Conservation (phyloP, 2,113 vertebrate genomes). For the Hippocampus guttulatus region DNA sequence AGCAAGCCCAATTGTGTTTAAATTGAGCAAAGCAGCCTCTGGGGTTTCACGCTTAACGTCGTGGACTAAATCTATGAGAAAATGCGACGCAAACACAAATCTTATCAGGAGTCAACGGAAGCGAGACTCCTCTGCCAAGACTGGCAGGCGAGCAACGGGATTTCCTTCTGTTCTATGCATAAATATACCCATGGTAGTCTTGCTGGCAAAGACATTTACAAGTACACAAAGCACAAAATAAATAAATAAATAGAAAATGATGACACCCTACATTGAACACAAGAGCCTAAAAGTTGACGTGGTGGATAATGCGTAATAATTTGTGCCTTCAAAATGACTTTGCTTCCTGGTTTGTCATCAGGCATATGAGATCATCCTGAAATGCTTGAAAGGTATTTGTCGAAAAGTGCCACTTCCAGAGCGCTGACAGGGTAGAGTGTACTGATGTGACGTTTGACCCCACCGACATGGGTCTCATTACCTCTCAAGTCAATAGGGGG, state of each 20-base stretch:
- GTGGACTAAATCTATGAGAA: not conserved
- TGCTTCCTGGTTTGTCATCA: too few species aligned
- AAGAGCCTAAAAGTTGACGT: too few species aligned
- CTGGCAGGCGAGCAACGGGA: conserved; percentile 10
- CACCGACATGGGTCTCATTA: not conserved
- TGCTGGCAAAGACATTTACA: not conserved
- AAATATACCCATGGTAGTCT: not conserved
- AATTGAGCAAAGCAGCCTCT: not conserved
- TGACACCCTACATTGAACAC: too few species aligned
- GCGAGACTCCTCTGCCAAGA: conserved; percentile 7
- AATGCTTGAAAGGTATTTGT: not conserved
- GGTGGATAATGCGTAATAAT: too few species aligned
- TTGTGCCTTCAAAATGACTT: too few species aligned
- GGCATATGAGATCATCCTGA: too few species aligned
- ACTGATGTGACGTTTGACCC: not conserved
- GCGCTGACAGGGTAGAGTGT: not conserved
- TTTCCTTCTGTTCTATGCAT: conserved; percentile 9
- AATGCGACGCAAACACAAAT: conserved; percentile 3
- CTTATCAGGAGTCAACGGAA: conserved; percentile 4
- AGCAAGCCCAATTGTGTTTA: not conserved
- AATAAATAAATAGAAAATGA: too few species aligned
- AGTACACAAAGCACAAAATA: not conserved
- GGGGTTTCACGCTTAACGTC: not conserved
- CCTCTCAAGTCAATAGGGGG: not conserved
- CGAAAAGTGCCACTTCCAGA: not conserved